Percentiles rank a stretch among this genome's conserved stretches.
phyloP scores from a whole-genome alignment of 1,140 invertebrate genomes.

The Bombus vancouverensis region DNA sequence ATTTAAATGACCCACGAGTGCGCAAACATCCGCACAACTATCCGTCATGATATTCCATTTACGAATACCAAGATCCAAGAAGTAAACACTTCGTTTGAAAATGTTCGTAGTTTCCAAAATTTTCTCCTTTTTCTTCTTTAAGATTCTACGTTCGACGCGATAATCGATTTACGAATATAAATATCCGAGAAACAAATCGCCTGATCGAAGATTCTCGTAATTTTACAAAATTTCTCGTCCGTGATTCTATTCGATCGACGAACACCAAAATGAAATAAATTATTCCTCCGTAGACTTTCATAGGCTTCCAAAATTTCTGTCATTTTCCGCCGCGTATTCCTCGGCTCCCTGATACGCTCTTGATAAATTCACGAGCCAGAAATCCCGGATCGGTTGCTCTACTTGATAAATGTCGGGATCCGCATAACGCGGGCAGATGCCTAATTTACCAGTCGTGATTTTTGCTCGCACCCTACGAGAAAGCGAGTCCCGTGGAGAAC shows the following conservation, averaged over 20 bases:
- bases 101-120: too few relatives aligned
- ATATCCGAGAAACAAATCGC: too few relatives aligned
- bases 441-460: conserved; percentile 73
- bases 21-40: too few relatives aligned
- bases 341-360: background rate
- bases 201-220: background rate
- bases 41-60: too few relatives aligned
- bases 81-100: too few relatives aligned
- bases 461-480: conserved; percentile 54
- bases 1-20: too few relatives aligned
- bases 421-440: conserved; percentile 52
- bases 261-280: background rate
- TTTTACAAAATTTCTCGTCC: background rate
- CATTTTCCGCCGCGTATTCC: background rate
- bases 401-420: conserved; percentile 68
- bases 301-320: too few relatives aligned
- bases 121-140: too few relatives aligned
- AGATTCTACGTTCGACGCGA: too few relatives aligned
- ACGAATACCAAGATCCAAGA: too few relatives aligned
- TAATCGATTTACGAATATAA: too few relatives aligned
- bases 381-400: background rate
- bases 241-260: background rate
- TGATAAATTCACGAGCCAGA: background rate
- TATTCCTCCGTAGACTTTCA: fast-evolving
- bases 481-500: conserved; percentile 26